Evolutionary conservation across 2,888 invertebrate species (phyloP), one percentile per base, ranked within the genome.

Genomic region (Perdita meconis): DNA sequence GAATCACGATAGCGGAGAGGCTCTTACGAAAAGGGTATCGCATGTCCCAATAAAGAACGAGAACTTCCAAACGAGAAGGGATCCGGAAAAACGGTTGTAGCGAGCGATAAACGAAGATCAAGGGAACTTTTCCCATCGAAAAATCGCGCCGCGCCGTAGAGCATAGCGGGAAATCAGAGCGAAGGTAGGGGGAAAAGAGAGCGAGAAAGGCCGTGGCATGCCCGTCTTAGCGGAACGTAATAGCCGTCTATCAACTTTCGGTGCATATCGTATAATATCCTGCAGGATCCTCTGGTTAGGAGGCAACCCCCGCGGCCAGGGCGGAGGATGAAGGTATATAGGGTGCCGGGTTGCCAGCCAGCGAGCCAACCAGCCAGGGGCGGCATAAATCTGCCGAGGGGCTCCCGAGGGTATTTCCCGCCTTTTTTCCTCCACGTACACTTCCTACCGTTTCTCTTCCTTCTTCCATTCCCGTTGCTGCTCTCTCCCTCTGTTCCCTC

Each of bases 331-430:
- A 74, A 68, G 70, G 78, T 56, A 60, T 67, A 78, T 50, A 61
- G 78, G 78, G 78, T 72, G 72, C 30, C 12, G 36, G 57, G 60
- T 78, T 87, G 87, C 86, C 84, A 89, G 86, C 75, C 67, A 74
- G 79, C 72, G 74, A 78, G 64, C 75, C 78, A 83, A 66, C 78
- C 82, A 73, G 66, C 80, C 69, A 82, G 74, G 89, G 87, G 86
- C 86, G 87, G 87, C 89, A 92, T 91, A 92, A 92, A 92, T 92
- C 91, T 90, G 89, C 90, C 88, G 90, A 90, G 89, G n/a, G 89
- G 89, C 86, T 91, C 92, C 91, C 91, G 75, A 69, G 91, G 88
- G 92, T 89, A 89, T 91, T 88, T 90, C 89, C 87, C 89, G 88
- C 89, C 72, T 83, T 84, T 84, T 84, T 78, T 74, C 67, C 55